phyloP scores from a whole-genome alignment of 1,140 invertebrate genomes.

The Aphis craccivora region DNA sequence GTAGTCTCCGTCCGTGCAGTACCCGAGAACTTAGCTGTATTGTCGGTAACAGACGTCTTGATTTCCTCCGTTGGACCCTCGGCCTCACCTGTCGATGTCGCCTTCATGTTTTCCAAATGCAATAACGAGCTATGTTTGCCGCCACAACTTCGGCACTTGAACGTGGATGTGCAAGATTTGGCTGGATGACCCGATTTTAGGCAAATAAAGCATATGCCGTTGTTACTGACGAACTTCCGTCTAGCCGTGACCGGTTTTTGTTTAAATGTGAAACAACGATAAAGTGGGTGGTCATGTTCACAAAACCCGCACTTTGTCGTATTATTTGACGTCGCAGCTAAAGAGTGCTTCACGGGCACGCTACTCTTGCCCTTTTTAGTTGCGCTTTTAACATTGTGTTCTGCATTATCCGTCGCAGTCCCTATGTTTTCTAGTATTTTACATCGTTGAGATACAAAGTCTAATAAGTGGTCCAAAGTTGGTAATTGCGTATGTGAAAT shows the following conservation, averaged over 20 bases:
- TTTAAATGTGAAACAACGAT: conserved; percentile 22
- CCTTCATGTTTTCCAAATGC: not conserved
- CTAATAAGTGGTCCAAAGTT: not conserved
- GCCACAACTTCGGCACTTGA: not conserved
- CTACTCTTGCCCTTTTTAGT: not conserved
- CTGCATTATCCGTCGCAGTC: not conserved
- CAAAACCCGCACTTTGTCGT: not conserved
- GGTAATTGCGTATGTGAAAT: not conserved
- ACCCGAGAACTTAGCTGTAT: not conserved
- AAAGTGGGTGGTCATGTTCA: not conserved
- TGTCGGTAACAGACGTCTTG: not conserved
- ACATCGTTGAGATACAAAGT: not conserved
- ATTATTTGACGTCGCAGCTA: not conserved
- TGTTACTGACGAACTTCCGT: not conserved
- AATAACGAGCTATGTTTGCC: conserved; percentile 18
- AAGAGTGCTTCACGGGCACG: not conserved
- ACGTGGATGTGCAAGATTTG: not conserved
- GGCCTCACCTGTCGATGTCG: not conserved
- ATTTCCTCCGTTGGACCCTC: not conserved
- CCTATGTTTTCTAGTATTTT: conserved; percentile 26
- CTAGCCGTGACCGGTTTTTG: not conserved
- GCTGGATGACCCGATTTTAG: not conserved
- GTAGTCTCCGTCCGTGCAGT: not conserved
- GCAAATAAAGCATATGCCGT: not conserved
- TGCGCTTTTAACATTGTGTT: not conserved